These are phyloP conservation scores for Acrobasis consociella DNA, from an alignment of 2,888 invertebrate species.

Conservation along the genomic window DNA sequence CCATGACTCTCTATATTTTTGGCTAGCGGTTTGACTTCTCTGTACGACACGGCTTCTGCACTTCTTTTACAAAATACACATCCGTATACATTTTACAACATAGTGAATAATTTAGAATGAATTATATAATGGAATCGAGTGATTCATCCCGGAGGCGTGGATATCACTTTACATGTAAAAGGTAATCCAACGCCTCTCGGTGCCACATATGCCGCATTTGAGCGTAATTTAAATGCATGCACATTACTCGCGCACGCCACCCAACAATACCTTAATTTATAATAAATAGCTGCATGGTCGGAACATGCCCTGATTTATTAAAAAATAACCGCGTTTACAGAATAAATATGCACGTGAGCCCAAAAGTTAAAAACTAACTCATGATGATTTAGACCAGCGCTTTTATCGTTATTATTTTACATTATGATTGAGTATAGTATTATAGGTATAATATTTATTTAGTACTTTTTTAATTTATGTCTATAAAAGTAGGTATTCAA, in stretches of 20 bases:
- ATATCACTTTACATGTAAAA: conserved; percentile 37
- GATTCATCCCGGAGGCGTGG: conserved; percentile 11
- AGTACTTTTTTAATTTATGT: no score
- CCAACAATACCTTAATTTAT: conserved; percentile 64
- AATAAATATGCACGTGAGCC: not conserved
- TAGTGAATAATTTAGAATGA: not conserved
- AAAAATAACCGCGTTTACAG: conserved; percentile 8
- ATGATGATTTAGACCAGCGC: no score
- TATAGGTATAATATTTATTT: no score
- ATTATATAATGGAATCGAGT: not conserved
- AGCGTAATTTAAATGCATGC: conserved; percentile 73
- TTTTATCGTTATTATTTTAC: no score
- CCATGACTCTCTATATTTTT: no score
- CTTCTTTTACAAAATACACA: no score
- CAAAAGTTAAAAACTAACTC: conserved; percentile 46
- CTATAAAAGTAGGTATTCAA: no score
- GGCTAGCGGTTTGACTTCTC: no score
- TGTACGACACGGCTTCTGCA: no score
- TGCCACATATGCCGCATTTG: conserved; percentile 56
- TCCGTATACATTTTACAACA: no score
- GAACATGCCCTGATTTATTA: conserved; percentile 32
- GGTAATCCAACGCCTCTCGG: conserved; percentile 38
- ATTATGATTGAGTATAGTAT: no score
- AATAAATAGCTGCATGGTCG: conserved; percentile 62
- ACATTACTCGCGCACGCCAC: conserved; percentile 58